Evolutionary conservation across 30 jellyfish, hydroid and myxozoan species (phyloP).

Genomic region (Phacellophora camtschatica): DNA sequence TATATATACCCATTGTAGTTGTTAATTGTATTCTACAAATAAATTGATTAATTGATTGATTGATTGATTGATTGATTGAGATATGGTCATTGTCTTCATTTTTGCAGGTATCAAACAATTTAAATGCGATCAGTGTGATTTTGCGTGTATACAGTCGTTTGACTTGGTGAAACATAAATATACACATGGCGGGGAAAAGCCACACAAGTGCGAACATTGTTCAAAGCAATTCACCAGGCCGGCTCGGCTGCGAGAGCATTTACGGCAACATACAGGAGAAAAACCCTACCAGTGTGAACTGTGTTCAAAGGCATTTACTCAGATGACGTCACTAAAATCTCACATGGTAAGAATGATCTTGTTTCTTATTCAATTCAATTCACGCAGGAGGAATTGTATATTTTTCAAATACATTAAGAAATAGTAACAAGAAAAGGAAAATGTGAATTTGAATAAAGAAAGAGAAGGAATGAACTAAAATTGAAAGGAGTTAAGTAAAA

Average conservation of each 20-base stretch:
- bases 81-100: too few species aligned
- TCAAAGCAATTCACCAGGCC: slow-evolving; percentile 93
- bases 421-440: too few species aligned
- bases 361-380: slow-evolving; percentile 54
- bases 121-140: slow-evolving; percentile 97
- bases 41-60: too few species aligned
- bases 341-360: slow-evolving; percentile 64
- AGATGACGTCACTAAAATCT: slow-evolving; percentile 76
- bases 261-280: slow-evolving; percentile 94
- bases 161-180: slow-evolving; percentile 93
- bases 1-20: too few species aligned
- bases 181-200: slow-evolving; percentile 97
- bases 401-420: too few species aligned
- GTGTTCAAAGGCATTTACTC: slow-evolving; percentile 91
- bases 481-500: too few species aligned
- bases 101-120: slow-evolving; percentile 83
- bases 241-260: slow-evolving; percentile 89
- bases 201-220: slow-evolving; percentile 90
- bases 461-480: too few species aligned
- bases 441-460: too few species aligned
- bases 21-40: too few species aligned
- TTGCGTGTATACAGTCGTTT: slow-evolving; percentile 94
- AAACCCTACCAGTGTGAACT: slow-evolving; percentile 82
- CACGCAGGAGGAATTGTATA: too few species aligned
- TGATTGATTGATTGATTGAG: too few species aligned